Base-by-base conservation (phyloP, 2,888 invertebrate species). In the Anoncus sp. region DNA sequence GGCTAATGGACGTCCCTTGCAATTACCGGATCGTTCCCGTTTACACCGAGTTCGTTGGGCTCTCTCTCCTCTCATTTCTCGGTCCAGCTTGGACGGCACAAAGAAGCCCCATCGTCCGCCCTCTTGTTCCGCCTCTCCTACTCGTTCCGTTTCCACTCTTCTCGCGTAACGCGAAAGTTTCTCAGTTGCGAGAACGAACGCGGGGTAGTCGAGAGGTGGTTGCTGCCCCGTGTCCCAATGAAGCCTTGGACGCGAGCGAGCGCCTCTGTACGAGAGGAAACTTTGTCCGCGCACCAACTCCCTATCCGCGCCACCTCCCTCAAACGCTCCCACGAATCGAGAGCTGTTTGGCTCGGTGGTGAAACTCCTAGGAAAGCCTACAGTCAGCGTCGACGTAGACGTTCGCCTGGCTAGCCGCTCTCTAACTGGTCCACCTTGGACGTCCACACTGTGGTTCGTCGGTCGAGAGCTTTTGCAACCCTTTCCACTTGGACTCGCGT, bases 91-190 rank as follows among this genome's bases (percentile, higher is more conserved):
- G 69, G 73, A 60, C 70, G 43, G 67, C 71, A 82, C 80, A 77
- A 82, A 80, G 80, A 77, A 80, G 79, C 70, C 73, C 55, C 49
- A 55, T 65, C 63, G 69, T 49, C 31, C 40, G 40, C 70, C 72
- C 71, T 71, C 79, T 75, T 77, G 79, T 84, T 83, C 82, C 83
- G 75, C 80, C 80, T 78, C 62, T 77, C 81, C 80, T 81, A 84
- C 84, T 85, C 84, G 82, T 81, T 79, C 55, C 27, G 18, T 55
- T 62, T 43, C 18, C 65, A 69, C 79, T 79, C 72, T 69, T 75
- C 75, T 78, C 71, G 63, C 67, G 63, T 75, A 79, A 72, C 75
- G 72, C 82, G 83, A 89, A 90, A 90, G 87, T 90, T 90, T 88
- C 85, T 82, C 82, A 83, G 79, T 85, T 47, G 78, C 75, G 76